Evolutionary conservation across 2,113 vertebrate species (phyloP).

Genomic region (Crotalus viridis): DNA sequence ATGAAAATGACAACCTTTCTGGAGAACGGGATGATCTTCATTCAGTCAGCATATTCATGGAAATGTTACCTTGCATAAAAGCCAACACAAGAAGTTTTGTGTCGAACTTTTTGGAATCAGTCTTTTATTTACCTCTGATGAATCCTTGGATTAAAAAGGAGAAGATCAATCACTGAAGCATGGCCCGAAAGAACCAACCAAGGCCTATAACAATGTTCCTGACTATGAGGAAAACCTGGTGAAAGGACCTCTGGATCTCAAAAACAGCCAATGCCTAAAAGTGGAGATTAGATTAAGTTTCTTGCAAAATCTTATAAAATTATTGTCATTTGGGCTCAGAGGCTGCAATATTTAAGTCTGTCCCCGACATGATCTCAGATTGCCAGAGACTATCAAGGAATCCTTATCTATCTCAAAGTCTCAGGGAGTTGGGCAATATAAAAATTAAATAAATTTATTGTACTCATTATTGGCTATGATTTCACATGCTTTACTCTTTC

Average conservation of each 20-base stretch:
- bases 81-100: neutral
- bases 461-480: neutral
- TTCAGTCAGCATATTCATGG: neutral
- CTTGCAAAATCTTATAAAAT: neutral
- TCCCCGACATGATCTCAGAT: neutral
- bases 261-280: neutral
- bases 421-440: neutral
- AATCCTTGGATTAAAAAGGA: neutral
- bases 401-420: neutral
- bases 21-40: neutral
- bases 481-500: neutral
- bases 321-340: neutral
- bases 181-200: neutral
- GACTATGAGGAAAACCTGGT: neutral
- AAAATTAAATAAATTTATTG: neutral
- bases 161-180: neutral
- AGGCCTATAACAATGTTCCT: neutral
- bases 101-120: neutral
- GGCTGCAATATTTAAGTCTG: neutral
- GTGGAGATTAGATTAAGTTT: neutral
- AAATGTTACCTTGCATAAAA: neutral
- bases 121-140: neutral
- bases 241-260: neutral
- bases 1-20: neutral
- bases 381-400: neutral